phyloP scores from a whole-genome alignment of 2,113 vertebrate species.

The Accipiter cooperii region DNA sequence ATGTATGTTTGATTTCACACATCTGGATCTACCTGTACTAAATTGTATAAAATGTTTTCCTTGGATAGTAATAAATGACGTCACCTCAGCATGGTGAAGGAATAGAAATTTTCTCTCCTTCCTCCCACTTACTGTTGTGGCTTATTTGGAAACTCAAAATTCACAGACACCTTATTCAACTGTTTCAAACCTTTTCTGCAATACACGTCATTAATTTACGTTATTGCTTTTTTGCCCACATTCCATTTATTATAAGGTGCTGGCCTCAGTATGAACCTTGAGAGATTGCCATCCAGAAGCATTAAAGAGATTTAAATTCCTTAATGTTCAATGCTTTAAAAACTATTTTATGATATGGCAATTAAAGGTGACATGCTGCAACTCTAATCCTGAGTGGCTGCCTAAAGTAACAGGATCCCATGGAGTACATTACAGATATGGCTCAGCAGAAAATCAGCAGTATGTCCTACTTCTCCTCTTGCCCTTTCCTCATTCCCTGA shows the following conservation, averaged over 20 bases:
- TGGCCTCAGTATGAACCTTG: conserved; percentile 41
- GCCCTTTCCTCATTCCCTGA: background rate
- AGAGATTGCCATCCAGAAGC: background rate
- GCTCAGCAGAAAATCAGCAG: background rate
- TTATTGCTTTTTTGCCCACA: background rate
- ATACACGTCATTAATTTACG: background rate
- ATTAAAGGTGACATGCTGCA: conserved; percentile 40
- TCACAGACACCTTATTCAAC: background rate
- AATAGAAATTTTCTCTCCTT: background rate
- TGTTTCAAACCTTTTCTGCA: background rate
- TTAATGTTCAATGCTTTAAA: conserved; percentile 37
- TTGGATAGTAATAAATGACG: background rate
- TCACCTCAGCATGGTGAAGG: background rate
- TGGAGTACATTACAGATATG: background rate
- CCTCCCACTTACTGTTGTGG: conserved; percentile 1
- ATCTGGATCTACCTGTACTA: background rate
- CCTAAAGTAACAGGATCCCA: background rate
- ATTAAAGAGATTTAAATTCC: conserved; percentile 57
- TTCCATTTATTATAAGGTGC: conserved; percentile 15
- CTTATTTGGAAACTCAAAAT: conserved; percentile 1
- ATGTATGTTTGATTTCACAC: background rate
- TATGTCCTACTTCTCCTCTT: background rate
- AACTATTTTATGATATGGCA: conserved; percentile 43
- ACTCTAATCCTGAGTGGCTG: background rate
- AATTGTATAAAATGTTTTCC: background rate